Percentiles rank a stretch among this genome's conserved stretches.
These are phyloP conservation scores for Phymanthus crucifer DNA, from an alignment of 92 coral and sea anemone species.

Conservation along the genomic window DNA sequence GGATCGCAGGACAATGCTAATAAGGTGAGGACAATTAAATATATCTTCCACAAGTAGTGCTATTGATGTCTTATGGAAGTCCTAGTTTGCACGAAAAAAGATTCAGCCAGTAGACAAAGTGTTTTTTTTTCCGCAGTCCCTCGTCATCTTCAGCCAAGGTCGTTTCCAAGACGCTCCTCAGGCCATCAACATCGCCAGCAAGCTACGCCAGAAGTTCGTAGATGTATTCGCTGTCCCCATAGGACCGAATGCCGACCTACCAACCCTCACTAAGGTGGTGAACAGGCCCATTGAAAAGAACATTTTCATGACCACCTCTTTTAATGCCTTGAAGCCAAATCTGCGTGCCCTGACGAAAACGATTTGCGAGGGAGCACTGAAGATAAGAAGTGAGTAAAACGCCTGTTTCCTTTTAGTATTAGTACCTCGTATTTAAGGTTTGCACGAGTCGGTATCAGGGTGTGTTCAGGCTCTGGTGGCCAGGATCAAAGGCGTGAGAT, in stretches of 20 bases:
- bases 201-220: constrained; percentile 51
- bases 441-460: background rate
- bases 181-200: constrained; percentile 40
- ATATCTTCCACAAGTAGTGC: background rate
- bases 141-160: constrained; percentile 72
- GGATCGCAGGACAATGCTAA: constrained; percentile 56
- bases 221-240: constrained; percentile 73
- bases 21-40: constrained; percentile 27
- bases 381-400: constrained; percentile 34
- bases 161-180: constrained; percentile 36
- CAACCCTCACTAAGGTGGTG: constrained; percentile 56
- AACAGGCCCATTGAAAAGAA: constrained; percentile 79
- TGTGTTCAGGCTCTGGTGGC: too few species aligned
- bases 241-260: constrained; percentile 65
- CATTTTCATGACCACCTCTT: constrained; percentile 80
- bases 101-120: background rate
- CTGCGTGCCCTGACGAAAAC: constrained; percentile 64
- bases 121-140: constrained; percentile 50
- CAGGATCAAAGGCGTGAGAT: too few species aligned
- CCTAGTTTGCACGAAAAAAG: too few species aligned
- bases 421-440: background rate
- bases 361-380: constrained; percentile 69
- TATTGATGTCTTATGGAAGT: too few species aligned
- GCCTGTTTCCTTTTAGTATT: background rate
- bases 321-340: constrained; percentile 62